Evolutionary conservation across 2,888 invertebrate genomes (phyloP).

Genomic region (Nomada flava): DNA sequence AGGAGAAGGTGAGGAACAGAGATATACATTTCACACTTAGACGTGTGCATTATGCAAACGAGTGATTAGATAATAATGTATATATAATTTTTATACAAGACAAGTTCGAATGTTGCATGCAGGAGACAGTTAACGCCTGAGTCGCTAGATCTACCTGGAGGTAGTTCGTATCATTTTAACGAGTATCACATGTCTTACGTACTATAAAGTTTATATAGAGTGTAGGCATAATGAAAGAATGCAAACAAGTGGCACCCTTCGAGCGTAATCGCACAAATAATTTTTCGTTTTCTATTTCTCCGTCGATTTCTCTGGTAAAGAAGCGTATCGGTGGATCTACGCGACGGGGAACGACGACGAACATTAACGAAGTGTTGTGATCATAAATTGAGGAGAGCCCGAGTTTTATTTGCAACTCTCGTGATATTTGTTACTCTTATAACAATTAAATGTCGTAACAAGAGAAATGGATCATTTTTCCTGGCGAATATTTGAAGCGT

Average conservation of each 20-base stretch:
- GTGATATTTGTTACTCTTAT: constrained; percentile 26
- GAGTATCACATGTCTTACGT: constrained; percentile 25
- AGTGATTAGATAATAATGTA: constrained; percentile 68
- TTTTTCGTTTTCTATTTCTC: constrained; percentile 1
- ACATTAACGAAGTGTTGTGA: constrained; percentile 7
- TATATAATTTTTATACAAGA: constrained; percentile 68
- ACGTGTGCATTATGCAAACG: constrained; percentile 56
- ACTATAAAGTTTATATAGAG: constrained; percentile 17
- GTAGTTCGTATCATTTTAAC: constrained; percentile 11
- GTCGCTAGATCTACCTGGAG: constrained; percentile 1
- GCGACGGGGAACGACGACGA: not conserved
- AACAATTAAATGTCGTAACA: constrained; percentile 12
- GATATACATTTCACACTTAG: constrained; percentile 55
- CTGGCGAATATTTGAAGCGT: not conserved
- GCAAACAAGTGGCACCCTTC: constrained; percentile 60
- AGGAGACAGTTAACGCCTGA: constrained; percentile 13
- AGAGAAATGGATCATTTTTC: constrained; percentile 50
- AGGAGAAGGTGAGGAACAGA: not conserved
- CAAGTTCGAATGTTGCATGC: constrained; percentile 40
- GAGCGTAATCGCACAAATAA: constrained; percentile 28
- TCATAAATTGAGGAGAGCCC: not conserved
- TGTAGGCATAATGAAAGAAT: constrained; percentile 35
- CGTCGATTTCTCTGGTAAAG: not conserved
- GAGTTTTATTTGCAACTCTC: constrained; percentile 11
- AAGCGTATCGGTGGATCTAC: not conserved